Base-by-base conservation (phyloP, 2,888 invertebrate species). In the Bedellia somnulentella region DNA sequence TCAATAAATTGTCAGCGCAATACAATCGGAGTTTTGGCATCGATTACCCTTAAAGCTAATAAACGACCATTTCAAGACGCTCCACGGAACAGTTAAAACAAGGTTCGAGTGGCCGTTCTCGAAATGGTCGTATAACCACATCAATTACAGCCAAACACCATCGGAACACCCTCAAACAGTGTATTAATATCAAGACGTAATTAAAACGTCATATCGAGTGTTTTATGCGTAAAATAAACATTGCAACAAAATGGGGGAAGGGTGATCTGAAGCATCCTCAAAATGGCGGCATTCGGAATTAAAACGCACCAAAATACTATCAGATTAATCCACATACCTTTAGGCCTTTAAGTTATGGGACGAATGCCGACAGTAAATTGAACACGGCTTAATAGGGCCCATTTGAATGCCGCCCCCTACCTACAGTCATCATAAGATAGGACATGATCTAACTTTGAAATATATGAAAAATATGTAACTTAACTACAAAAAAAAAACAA, bases 261-360 rank as follows among this genome's bases (percentile, higher is more conserved):
- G 52, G 52, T 56, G 59, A 49, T 55, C 63, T 49, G 56, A 47
- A 49, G 44, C 57, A 57, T 62, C 71, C 62, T 29, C n/a, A 37
- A 37, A 33, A 45, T 48, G 67, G 62, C 58, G 57, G 57, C 59
- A 59, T 49, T 57, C 61, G 51, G 50, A 54, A 52, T 61, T 56
- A 57, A 58, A 51, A 47, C 50, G 50, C 56, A 41, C 45, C 57
- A 62, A 51, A 58, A 62, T 67, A 57, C 54, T 43, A 56, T 43
- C 56, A 60, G 54, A 67, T 62, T 49, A 61, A 50, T 47, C 43
- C 60, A 59, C 64, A 68, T 55, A 53, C 50, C 67, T 70, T 70
- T 64, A 71, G 75, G 75, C 75, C 75, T 68, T 70, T 66, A 70
- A 71, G 57, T 44, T 55, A 57, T 53, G 59, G 56, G 58, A 45